Evolutionary conservation across 2,888 invertebrate species (phyloP).

Genomic region (Drosophila rellima): DNA sequence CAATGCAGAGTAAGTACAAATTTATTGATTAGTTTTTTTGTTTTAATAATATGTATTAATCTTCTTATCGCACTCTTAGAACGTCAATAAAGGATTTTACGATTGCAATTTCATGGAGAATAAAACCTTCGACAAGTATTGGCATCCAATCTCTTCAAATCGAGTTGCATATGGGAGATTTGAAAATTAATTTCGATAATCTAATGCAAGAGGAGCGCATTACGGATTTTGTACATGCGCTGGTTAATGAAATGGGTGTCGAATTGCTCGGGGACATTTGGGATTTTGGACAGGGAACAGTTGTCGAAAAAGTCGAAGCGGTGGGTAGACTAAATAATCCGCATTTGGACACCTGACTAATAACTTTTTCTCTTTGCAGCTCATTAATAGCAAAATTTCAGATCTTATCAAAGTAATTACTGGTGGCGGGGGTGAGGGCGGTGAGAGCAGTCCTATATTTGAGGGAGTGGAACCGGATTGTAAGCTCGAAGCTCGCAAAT

Average conservation of each 20-base stretch:
- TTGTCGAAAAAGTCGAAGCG: slow-evolving; percentile 60
- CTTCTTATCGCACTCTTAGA: slow-evolving; percentile 40
- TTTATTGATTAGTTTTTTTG: not conserved
- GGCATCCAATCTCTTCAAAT: slow-evolving; percentile 74
- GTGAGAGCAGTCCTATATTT: slow-evolving; percentile 74
- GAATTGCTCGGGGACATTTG: slow-evolving; percentile 82
- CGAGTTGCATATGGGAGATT: slow-evolving; percentile 65
- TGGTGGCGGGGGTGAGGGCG: slow-evolving; percentile 56
- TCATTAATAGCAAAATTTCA: slow-evolving; percentile 68
- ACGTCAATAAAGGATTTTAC: slow-evolving; percentile 58
- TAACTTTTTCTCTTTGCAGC: slow-evolving; percentile 50
- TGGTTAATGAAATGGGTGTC: slow-evolving; percentile 81
- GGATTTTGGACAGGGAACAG: slow-evolving; percentile 65
- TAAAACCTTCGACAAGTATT: slow-evolving; percentile 57
- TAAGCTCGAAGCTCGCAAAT: slow-evolving; percentile 42
- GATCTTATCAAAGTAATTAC: slow-evolving; percentile 71
- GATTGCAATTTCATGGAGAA: slow-evolving; percentile 65
- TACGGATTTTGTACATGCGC: slow-evolving; percentile 75
- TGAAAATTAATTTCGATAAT: slow-evolving; percentile 73
- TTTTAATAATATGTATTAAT: not conserved
- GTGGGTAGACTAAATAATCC: slow-evolving; percentile 50
- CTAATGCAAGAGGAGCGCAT: slow-evolving; percentile 81
- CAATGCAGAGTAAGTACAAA: slow-evolving; percentile 69
- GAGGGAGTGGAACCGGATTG: slow-evolving; percentile 82
- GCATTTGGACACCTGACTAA: not conserved